Base-by-base conservation (phyloP, 2,113 vertebrate species). In the Scophthalmus maximus region DNA sequence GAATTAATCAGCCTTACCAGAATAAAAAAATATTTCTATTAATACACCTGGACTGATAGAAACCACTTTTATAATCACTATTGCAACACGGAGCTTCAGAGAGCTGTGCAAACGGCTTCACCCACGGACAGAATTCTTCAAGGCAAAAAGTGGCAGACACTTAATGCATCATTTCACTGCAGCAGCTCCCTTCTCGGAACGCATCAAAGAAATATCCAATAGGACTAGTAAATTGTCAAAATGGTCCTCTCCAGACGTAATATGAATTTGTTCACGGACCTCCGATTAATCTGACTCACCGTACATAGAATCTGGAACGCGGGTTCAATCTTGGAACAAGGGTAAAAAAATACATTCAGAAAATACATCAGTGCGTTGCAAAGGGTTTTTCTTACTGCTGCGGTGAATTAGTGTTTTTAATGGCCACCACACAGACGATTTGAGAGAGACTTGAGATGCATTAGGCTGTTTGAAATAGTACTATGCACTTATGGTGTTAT, bases 211-310 rank as follows among this genome's bases (percentile, higher is more conserved):
- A 63, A 63, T 57, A 59, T 68, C 30, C 12, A 57, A 22, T 15
- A 51, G 29, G 47, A 63, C 22, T 49, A 67, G 56, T 40, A 66
- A 46, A 23, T 63, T 26, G 26, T 59, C 50, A 34, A 22, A 42
- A 46, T 14, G 20, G 9, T 32, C 42, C 9, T 47, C 32, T 55
- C 25, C 32, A 47, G 8, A 53, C 23, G 25, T 20, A 47, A 65
- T 12, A 46, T 9, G 2, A 26, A 53, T 63, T 40, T 38, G 22
- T 65, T 32, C 6, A 60, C n/a, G 7, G 6, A 44, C 20, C 34
- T 25, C 10, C 12, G 18, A 23, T 3, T 23, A 68, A 68, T 62
- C 46, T 62, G 26, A 6, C 17, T 58, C 25, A 66, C 34, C 20
- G 5, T 25, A 36, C 18, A 34, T 42, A n/a, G n/a, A n/a, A 49